Conservation (phyloP, 2,113 vertebrate species). For the Microtus richardsoni region DNA sequence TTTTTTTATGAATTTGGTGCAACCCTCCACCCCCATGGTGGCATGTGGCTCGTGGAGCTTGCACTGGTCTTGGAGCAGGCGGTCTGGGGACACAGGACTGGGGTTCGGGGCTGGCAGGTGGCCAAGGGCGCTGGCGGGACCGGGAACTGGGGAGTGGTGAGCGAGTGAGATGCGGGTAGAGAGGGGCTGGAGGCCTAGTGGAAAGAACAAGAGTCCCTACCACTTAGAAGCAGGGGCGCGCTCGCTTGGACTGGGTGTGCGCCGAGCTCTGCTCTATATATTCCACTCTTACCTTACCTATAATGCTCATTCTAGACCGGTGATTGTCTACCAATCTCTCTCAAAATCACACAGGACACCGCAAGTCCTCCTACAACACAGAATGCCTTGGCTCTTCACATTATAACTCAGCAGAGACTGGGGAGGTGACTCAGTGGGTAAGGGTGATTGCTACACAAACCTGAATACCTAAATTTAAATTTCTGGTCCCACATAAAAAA, state of each 20-base stretch:
- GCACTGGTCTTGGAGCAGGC: neutral
- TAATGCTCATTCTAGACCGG: neutral
- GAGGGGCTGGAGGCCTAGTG: neutral
- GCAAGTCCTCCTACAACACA: neutral
- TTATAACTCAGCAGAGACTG: neutral
- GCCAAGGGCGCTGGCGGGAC: neutral
- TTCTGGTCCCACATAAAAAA: neutral
- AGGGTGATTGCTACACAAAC: neutral
- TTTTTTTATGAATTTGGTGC: slow-evolving; percentile 94
- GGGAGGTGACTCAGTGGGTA: neutral
- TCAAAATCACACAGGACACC: neutral
- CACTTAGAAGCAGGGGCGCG: slow-evolving; percentile 38
- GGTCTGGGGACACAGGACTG: neutral
- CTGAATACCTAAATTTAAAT: neutral
- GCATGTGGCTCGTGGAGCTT: slow-evolving; percentile 51
- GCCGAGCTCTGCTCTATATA: neutral
- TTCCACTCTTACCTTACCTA: neutral
- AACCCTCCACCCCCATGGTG: slow-evolving; percentile 93
- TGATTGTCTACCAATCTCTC: neutral
- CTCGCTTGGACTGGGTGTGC: slow-evolving; percentile 46
- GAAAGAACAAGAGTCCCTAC: neutral
- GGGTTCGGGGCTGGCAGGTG: neutral
- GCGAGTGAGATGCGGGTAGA: neutral
- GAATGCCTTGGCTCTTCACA: neutral
- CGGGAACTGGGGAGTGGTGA: neutral